Conservation (phyloP, 2,888 invertebrate species). For the Petrolisthes manimaculis region DNA sequence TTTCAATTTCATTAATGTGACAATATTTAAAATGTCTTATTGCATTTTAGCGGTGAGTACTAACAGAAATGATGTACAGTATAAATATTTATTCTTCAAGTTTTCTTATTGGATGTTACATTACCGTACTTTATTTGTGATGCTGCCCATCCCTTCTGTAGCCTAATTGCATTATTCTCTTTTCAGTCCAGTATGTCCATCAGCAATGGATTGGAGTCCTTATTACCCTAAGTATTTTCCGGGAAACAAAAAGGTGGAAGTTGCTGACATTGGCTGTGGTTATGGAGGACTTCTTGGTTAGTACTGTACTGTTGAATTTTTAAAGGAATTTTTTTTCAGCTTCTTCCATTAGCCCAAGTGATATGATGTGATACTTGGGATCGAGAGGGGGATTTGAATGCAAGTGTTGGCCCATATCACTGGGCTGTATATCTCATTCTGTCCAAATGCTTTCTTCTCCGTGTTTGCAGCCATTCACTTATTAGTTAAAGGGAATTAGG, state of each 20-base stretch:
- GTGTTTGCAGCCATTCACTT: too few species aligned
- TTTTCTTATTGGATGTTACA: background rate
- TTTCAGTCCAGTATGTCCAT: slow-evolving; percentile 85
- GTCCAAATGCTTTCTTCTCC: too few species aligned
- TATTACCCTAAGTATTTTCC: slow-evolving; percentile 78
- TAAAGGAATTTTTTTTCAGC: too few species aligned
- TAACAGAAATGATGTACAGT: background rate
- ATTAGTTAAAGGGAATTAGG: too few species aligned
- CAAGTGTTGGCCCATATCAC: too few species aligned
- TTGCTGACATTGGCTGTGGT: slow-evolving; percentile 97
- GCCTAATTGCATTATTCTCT: background rate
- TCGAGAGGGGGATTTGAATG: too few species aligned
- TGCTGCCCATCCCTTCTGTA: background rate
- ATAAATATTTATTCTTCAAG: background rate
- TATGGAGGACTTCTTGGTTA: slow-evolving; percentile 93
- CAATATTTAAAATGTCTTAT: too few species aligned
- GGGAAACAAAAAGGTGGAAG: slow-evolving; percentile 77
- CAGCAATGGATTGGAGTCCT: slow-evolving; percentile 86
- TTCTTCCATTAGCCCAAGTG: too few species aligned
- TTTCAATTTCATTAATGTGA: too few species aligned
- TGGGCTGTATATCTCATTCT: too few species aligned
- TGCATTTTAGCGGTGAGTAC: background rate
- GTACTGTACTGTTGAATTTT: slow-evolving; percentile 38
- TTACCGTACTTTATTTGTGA: background rate
- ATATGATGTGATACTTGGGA: too few species aligned